These are phyloP conservation scores for Bolborhynchus lineola DNA, from an alignment of 2,113 vertebrate genomes.

Conservation along the genomic window DNA sequence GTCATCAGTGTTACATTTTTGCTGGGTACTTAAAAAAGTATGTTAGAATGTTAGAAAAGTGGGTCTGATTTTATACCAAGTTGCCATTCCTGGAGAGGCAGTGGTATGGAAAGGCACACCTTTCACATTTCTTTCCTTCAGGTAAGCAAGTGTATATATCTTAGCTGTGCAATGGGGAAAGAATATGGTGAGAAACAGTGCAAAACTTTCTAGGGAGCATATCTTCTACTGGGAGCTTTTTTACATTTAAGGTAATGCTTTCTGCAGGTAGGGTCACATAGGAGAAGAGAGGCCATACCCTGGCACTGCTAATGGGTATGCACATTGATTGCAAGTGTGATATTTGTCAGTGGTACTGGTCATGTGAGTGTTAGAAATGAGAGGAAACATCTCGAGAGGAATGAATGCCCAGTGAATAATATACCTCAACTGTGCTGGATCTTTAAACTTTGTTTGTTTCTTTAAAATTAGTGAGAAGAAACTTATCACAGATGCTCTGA, in stretches of 20 bases:
- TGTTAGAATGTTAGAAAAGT: background rate
- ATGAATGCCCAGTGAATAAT: background rate
- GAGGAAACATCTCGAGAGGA: background rate
- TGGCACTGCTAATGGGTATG: background rate
- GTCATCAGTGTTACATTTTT: background rate
- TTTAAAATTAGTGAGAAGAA: conserved; percentile 83
- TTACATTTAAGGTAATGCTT: background rate
- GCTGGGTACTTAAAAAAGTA: background rate
- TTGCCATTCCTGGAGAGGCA: background rate
- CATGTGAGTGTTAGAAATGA: background rate
- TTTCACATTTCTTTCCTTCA: background rate
- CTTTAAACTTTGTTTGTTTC: background rate
- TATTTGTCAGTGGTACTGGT: background rate
- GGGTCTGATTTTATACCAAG: background rate
- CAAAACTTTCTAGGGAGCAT: background rate
- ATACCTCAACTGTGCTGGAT: background rate
- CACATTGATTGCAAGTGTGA: background rate
- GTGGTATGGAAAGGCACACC: background rate
- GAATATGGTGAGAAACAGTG: background rate
- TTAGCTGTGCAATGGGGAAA: background rate
- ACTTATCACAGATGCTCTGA: conserved; percentile 86
- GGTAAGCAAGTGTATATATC: background rate
- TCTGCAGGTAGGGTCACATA: background rate
- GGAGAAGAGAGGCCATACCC: background rate
- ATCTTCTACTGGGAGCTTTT: background rate